Base-by-base conservation (phyloP, 2,113 vertebrate genomes). In the Patagioenas fasciata region DNA sequence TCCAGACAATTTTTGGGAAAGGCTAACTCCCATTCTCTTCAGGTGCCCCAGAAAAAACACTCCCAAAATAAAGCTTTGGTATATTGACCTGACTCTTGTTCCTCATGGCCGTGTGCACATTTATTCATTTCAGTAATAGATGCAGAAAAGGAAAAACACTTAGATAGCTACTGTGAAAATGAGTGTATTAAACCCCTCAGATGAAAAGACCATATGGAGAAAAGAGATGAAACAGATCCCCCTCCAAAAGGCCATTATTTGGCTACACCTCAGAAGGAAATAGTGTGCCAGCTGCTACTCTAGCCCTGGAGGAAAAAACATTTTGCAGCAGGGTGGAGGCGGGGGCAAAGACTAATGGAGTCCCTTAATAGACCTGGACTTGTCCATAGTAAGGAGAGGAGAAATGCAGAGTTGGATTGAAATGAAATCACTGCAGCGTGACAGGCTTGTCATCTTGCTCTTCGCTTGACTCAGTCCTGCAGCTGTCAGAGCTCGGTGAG, bases 201-300 rank as follows among this genome's bases (percentile, higher is more conserved):
- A 47, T 86, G 91, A 92, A 91, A 95, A 87, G 91, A 95, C 57
- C 89, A 91, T 86, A 91, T 88, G 89, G 93, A 84, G 93, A 92
- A 92, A 82, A 85, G 72, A 86, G 83, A 88, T 81, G 84, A 97
- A 96, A 95, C 83, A 50, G 86, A 90, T 91, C 78, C 51, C 80
- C 47, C 40, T 91, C 88, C 50, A 89, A 96, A 95, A 95, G 78
- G 62, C 92, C 78, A 54, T 92, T 93, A 94, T 96, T 95, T 95
- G 91, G 78, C 91, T 96, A 79, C 50, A 94, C 92, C 95, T 96
- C 85, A 72, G 94, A 91, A 96, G 69, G 65, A 97, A 96, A 96
- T 75, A 66, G 50, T n/a, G 79, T 84, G 77, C 92, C 95, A 96
- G 92, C 95, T 95, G 96, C 94, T 93, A 77, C 91, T 74, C 15